Conservation (phyloP, 2,797 vertebrate genomes). For the Pantherophis alleghaniensis region DNA sequence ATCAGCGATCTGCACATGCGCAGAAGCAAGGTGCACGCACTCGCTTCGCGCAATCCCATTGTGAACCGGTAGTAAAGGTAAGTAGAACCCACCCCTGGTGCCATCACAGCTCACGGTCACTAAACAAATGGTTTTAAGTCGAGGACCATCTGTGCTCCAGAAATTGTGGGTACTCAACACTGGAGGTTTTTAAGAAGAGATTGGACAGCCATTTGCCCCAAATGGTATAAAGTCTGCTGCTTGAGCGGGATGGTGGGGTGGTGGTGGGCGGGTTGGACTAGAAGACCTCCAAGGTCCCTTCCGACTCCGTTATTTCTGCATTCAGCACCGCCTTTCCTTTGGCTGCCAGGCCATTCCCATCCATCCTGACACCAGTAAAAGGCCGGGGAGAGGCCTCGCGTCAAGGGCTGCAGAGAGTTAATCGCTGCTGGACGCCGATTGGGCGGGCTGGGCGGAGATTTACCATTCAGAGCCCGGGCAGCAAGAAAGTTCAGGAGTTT, state of each 20-base stretch:
- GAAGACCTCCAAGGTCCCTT: background rate
- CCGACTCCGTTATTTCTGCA: background rate
- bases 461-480: background rate
- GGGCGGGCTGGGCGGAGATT: slow-evolving; percentile 16
- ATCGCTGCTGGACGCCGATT: background rate
- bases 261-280: background rate
- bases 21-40: no score
- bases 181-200: background rate
- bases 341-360: background rate
- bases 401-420: slow-evolving; percentile 5
- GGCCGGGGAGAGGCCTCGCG: background rate
- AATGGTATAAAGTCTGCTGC: background rate
- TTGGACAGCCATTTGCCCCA: background rate
- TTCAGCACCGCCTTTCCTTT: background rate
- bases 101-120: background rate
- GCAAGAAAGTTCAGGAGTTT: slow-evolving; percentile 12
- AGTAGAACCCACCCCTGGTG: no score
- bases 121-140: background rate
- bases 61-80: no score
- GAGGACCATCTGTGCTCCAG: background rate
- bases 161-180: background rate
- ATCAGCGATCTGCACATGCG: no score
- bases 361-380: background rate
- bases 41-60: no score
- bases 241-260: no score